These are phyloP conservation scores for Phaenicophaeus curvirostris DNA, from an alignment of 2,797 vertebrate species.

Conservation along the genomic window DNA sequence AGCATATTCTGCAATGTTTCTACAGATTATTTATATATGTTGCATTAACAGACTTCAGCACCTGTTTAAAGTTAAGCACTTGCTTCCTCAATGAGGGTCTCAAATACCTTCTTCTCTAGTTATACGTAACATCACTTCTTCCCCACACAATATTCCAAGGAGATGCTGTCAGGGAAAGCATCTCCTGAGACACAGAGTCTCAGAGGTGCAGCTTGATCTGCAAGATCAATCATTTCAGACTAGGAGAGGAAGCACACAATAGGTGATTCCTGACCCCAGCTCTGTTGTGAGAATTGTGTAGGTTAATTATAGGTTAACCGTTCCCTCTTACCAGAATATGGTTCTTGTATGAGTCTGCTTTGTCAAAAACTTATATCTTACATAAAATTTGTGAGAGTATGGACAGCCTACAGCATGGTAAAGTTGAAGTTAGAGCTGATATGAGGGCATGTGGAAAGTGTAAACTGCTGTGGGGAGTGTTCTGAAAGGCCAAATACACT, in stretches of 20 bases:
- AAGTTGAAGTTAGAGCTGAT: not conserved
- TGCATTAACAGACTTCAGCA: not conserved
- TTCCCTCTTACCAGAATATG: not conserved
- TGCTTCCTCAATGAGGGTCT: not conserved
- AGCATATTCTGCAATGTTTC: not conserved
- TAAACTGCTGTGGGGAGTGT: not conserved
- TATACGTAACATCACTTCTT: not conserved
- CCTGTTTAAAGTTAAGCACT: constrained; percentile 23
- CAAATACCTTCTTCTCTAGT: not conserved
- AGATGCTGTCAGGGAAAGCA: not conserved
- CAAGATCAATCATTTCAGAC: not conserved
- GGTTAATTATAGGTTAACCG: not conserved
- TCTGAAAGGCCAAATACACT: not conserved
- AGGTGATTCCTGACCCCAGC: not conserved
- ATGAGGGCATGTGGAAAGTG: not conserved
- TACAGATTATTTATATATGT: constrained; percentile 20
- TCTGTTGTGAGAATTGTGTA: not conserved
- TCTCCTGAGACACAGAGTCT: not conserved
- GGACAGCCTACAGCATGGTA: not conserved
- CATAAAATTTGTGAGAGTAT: not conserved
- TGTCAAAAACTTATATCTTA: not conserved
- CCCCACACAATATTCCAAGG: not conserved
- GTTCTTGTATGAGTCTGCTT: not conserved
- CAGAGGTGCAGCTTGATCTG: not conserved
- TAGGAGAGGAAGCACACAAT: not conserved